Evolutionary conservation across 2,888 invertebrate genomes (phyloP).

Genomic region (Ischnus inquisitorius): DNA sequence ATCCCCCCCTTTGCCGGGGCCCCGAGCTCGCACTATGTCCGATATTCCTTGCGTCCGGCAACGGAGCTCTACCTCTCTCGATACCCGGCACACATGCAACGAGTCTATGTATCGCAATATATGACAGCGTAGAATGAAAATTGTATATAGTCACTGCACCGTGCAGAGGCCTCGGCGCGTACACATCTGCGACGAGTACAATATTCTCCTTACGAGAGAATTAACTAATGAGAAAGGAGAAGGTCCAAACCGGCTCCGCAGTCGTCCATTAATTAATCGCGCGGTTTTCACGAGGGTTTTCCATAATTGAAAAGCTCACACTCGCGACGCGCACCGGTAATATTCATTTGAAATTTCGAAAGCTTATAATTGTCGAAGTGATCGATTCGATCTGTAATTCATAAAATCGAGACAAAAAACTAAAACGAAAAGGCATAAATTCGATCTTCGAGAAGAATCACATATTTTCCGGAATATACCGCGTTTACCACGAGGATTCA

Average conservation of each 20-base stretch:
- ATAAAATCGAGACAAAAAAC: background rate
- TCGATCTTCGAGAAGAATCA: background rate
- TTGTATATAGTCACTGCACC: background rate
- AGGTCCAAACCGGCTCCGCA: conserved; percentile 14
- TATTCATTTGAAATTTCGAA: background rate
- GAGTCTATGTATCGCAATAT: conserved; percentile 49
- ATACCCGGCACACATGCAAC: background rate
- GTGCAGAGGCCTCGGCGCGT: conserved; percentile 54
- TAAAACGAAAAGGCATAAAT: background rate
- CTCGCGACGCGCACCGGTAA: background rate
- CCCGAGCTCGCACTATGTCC: conserved; percentile 40
- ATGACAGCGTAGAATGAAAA: conserved; percentile 44
- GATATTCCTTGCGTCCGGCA: conserved; percentile 60
- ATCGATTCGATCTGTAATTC: conserved; percentile 4
- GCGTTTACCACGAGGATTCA: background rate
- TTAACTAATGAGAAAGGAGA: conserved; percentile 64
- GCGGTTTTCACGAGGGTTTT: conserved; percentile 20
- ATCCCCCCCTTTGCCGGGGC: conserved; percentile 17
- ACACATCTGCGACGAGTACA: conserved; percentile 67
- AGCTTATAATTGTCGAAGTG: conserved; percentile 15
- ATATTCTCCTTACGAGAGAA: conserved; percentile 63
- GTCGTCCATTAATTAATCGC: conserved; percentile 51
- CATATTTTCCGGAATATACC: background rate
- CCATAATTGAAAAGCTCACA: background rate
- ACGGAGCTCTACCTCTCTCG: conserved; percentile 20